phyloP scores from a whole-genome alignment of 2,888 invertebrate genomes.

The Epistrophe eligans region DNA sequence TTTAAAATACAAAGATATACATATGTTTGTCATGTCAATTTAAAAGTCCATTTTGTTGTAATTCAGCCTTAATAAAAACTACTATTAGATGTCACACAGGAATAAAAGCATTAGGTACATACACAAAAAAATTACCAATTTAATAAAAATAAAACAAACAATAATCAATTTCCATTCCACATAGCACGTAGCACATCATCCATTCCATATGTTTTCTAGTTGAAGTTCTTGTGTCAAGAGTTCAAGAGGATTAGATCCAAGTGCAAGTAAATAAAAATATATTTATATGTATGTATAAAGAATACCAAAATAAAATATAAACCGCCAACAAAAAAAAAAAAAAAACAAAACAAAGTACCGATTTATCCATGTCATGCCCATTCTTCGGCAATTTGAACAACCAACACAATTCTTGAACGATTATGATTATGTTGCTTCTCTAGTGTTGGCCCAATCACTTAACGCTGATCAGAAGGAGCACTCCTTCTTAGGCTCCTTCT shows the following conservation, averaged over 20 bases:
- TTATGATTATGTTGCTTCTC: constrained; percentile 73
- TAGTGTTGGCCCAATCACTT: constrained; percentile 75
- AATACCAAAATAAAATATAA: constrained; percentile 1
- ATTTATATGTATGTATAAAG: no score
- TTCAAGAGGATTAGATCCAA: constrained; percentile 68
- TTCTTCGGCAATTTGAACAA: constrained; percentile 70
- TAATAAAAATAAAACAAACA: constrained; percentile 55
- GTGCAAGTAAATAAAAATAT: constrained; percentile 36
- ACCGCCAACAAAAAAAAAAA: constrained; percentile 10
- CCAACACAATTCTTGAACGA: constrained; percentile 57
- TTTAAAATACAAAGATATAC: no score
- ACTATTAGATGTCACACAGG: no score
- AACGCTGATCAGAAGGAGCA: constrained; percentile 73
- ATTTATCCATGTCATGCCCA: constrained; percentile 73
- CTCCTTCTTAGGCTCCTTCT: constrained; percentile 64
- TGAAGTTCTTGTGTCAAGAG: constrained; percentile 68
- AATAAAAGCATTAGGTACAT: no score
- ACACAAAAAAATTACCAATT: constrained; percentile 31
- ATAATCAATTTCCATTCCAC: constrained; percentile 53
- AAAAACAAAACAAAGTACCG: constrained; percentile 57
- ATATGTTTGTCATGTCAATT: no score
- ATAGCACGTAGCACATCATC: constrained; percentile 9
- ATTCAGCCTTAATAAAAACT: no score
- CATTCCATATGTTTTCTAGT: constrained; percentile 51
- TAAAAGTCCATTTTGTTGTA: no score